These are phyloP conservation scores for Apus apus DNA, from an alignment of 2,113 vertebrate genomes.

Conservation along the genomic window DNA sequence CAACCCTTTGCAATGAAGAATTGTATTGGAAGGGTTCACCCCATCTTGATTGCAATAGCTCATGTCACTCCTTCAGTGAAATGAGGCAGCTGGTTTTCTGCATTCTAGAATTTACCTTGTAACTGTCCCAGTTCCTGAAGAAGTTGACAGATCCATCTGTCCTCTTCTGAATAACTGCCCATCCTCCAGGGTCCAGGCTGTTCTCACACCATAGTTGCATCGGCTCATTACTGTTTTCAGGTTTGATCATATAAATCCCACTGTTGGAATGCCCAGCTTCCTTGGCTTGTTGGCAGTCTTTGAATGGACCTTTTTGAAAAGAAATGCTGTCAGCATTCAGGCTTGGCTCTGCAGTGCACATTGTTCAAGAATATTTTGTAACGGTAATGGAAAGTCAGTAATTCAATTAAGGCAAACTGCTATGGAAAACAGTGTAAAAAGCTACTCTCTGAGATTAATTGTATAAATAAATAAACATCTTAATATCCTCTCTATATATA, in stretches of 20 bases:
- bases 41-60: background rate
- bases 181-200: conserved; percentile 92
- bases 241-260: conserved; percentile 95
- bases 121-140: conserved; percentile 98
- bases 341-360: background rate
- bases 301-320: conserved; percentile 87
- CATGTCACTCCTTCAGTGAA: no score
- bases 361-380: background rate
- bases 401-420: background rate
- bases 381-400: background rate
- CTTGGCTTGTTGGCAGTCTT: conserved; percentile 91
- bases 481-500: background rate
- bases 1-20: background rate
- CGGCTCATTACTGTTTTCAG: conserved; percentile 82
- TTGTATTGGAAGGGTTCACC: background rate
- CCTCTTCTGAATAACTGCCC: conserved; percentile 96
- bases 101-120: conserved; percentile 83
- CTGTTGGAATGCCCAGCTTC: conserved; percentile 89
- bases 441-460: background rate
- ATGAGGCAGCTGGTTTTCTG: background rate
- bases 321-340: background rate
- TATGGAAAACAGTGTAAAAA: background rate
- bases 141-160: conserved; percentile 96
- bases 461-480: background rate
- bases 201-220: conserved; percentile 97